phyloP scores from a whole-genome alignment of 2,113 vertebrate species.

The Chaetodon trifascialis region DNA sequence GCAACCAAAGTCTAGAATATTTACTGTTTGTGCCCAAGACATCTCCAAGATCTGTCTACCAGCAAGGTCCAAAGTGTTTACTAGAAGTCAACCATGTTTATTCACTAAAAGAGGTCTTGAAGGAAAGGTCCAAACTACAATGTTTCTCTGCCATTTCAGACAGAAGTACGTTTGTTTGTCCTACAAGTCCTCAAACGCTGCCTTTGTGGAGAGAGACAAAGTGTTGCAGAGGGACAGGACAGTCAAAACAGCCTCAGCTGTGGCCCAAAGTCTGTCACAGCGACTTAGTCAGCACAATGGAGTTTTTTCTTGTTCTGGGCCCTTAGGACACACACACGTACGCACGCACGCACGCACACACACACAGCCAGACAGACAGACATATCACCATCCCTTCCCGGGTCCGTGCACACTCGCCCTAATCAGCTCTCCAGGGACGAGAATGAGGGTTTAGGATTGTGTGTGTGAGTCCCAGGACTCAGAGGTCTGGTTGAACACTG shows the following conservation, averaged over 20 bases:
- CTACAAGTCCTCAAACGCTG: background rate
- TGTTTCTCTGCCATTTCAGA: background rate
- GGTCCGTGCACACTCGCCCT: slow-evolving; percentile 34
- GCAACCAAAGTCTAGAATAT: background rate
- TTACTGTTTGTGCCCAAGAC: background rate
- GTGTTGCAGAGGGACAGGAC: slow-evolving; percentile 22
- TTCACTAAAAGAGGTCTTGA: background rate
- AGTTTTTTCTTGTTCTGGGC: slow-evolving; percentile 4
- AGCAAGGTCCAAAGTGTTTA: background rate
- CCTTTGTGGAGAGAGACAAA: background rate
- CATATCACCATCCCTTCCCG: background rate
- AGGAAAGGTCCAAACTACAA: background rate
- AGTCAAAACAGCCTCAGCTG: slow-evolving; percentile 34
- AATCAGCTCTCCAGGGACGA: slow-evolving; percentile 51
- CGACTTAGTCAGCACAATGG: slow-evolving; percentile 39
- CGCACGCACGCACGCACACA: background rate
- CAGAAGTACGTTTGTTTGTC: slow-evolving; percentile 25
- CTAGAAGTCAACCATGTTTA: background rate
- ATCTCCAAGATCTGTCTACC: no score
- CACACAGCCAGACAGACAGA: background rate
- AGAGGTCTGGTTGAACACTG: slow-evolving; percentile 38
- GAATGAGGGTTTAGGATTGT: slow-evolving; percentile 11
- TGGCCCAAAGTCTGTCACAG: slow-evolving; percentile 39
- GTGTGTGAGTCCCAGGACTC: slow-evolving; percentile 9
- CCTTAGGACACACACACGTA: slow-evolving; percentile 31